Percentiles rank a stretch among this genome's conserved stretches.
Evolutionary conservation across 2,888 invertebrate species (phyloP).

Genomic region (Choreutis nemorana): DNA sequence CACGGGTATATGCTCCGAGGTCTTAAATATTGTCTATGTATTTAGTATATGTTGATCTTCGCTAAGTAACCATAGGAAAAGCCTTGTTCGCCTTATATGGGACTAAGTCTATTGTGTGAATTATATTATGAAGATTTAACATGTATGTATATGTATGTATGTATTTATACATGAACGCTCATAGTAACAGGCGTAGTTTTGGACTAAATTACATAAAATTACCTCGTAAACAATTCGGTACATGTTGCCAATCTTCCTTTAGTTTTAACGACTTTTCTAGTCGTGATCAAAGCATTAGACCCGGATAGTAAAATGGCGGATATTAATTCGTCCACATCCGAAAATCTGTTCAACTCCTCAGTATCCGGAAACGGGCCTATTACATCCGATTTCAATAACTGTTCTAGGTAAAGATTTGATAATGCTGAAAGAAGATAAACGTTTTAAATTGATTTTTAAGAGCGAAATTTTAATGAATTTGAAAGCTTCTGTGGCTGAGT

Average conservation of each 20-base stretch:
- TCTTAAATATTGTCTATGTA: too few relatives aligned
- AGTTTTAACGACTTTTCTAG: constrained; percentile 49
- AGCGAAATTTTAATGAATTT: neutral
- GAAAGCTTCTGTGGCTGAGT: neutral
- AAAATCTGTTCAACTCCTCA: constrained; percentile 48
- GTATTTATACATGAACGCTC: too few relatives aligned
- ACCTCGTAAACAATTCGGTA: constrained; percentile 62
- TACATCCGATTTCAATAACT: constrained; percentile 54
- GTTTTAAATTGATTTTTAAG: neutral
- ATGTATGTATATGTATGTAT: too few relatives aligned
- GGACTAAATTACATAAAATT: too few relatives aligned
- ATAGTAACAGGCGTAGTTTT: constrained; percentile 1
- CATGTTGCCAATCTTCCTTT: constrained; percentile 59
- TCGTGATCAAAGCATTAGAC: constrained; percentile 58
- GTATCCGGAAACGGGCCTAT: constrained; percentile 24
- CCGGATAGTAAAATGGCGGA: constrained; percentile 67
- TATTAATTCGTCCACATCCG: constrained; percentile 64
- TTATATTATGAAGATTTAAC: too few relatives aligned
- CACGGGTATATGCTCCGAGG: too few relatives aligned
- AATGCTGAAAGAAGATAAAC: constrained; percentile 36
- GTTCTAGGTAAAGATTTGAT: constrained; percentile 59
- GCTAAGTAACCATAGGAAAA: too few relatives aligned
- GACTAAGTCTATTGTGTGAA: too few relatives aligned
- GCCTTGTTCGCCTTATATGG: too few relatives aligned
- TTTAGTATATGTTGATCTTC: too few relatives aligned